These are phyloP conservation scores for Globia sparganii DNA, from an alignment of 2,888 invertebrate genomes.

Conservation along the genomic window DNA sequence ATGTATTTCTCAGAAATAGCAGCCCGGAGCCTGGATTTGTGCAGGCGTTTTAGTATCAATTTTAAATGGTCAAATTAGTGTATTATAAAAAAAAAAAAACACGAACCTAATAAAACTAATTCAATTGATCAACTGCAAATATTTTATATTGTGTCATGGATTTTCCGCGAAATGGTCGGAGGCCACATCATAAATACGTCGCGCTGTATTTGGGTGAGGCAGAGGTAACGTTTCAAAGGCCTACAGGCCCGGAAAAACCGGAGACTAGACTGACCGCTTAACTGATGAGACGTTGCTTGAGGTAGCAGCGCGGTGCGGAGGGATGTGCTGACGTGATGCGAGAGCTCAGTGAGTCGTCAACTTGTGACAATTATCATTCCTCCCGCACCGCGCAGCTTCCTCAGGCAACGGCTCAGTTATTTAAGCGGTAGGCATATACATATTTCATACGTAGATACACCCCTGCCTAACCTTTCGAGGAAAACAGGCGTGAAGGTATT, in stretches of 20 bases:
- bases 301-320: too few species aligned
- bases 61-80: background rate
- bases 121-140: background rate
- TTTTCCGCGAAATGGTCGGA: background rate
- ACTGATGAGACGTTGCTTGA: too few species aligned
- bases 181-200: background rate
- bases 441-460: too few species aligned
- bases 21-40: background rate
- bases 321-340: too few species aligned
- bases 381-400: too few species aligned
- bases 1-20: background rate
- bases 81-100: too few species aligned
- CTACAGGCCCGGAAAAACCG: background rate
- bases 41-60: background rate
- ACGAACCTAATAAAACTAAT: background rate
- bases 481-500: background rate
- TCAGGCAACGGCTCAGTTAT: too few species aligned
- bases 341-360: too few species aligned
- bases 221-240: background rate
- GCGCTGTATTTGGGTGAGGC: background rate
- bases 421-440: too few species aligned
- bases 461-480: background rate
- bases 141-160: background rate
- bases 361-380: too few species aligned
- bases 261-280: too few species aligned